A percentile compares a stretch with the other conserved stretches of the same genome.
phyloP scores from a whole-genome alignment of 2,113 vertebrate species.

The Centropristis striata region DNA sequence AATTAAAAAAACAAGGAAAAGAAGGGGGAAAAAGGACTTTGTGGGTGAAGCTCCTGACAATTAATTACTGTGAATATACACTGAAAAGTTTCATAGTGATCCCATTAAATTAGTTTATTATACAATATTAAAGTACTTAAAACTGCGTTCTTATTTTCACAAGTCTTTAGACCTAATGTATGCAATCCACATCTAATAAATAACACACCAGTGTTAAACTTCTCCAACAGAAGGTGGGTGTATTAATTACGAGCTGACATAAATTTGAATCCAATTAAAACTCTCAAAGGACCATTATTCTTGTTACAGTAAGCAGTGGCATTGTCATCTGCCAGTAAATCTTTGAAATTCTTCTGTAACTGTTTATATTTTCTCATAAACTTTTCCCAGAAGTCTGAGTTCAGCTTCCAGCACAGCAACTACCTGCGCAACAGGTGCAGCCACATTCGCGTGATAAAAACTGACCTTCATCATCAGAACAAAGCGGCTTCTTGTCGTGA shows the following conservation, averaged over 20 bases:
- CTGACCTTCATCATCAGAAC: neutral
- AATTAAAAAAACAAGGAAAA: too few relatives aligned
- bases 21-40: too few relatives aligned
- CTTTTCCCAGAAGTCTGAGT: neutral
- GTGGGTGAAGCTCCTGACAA: too few relatives aligned
- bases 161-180: neutral
- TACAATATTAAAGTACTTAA: neutral
- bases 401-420: neutral
- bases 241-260: slow-evolving; percentile 42
- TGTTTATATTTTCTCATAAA: neutral
- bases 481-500: neutral
- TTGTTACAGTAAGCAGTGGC: neutral
- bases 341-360: neutral
- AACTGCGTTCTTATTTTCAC: neutral
- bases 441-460: neutral
- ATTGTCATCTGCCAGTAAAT: neutral
- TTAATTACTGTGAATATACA: too few relatives aligned
- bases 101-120: too few relatives aligned
- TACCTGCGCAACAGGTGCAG: slow-evolving; percentile 73
- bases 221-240: slow-evolving; percentile 13
- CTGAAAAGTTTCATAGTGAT: too few relatives aligned
- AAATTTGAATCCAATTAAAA: slow-evolving; percentile 23
- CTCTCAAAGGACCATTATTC: slow-evolving; percentile 18
- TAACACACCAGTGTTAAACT: slow-evolving; percentile 13
- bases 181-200: slow-evolving; percentile 12